Percentiles rank a stretch among this genome's conserved stretches.
Evolutionary conservation across 35 echinoderm and acorn worm genomes (phyloP).

Genomic region (Chiridota heheva): DNA sequence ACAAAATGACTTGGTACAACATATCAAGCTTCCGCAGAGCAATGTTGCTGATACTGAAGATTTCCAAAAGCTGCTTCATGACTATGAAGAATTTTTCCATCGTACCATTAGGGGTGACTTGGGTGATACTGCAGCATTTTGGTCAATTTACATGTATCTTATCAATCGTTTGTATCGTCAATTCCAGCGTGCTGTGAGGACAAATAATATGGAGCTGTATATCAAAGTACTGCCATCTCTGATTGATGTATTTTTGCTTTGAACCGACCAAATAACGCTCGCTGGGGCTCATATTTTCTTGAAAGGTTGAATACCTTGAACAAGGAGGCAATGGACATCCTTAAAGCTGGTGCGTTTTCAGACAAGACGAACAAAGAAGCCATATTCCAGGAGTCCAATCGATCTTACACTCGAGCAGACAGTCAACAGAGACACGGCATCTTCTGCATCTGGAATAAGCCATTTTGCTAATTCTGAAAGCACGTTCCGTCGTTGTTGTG

Average conservation of each 20-base stretch:
- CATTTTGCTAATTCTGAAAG: slow-evolving; percentile 50
- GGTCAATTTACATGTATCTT: slow-evolving; percentile 70
- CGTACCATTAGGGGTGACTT: slow-evolving; percentile 34
- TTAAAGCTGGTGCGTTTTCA: slow-evolving; percentile 38
- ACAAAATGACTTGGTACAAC: slow-evolving; percentile 12
- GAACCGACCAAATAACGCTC: slow-evolving; percentile 53
- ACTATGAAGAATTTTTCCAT: slow-evolving; percentile 58
- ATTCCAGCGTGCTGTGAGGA: slow-evolving; percentile 42
- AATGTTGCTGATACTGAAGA: slow-evolving; percentile 7
- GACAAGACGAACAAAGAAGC: slow-evolving; percentile 48
- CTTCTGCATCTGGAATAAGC: slow-evolving; percentile 47
- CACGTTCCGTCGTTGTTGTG: slow-evolving; percentile 54
- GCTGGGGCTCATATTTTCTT: slow-evolving; percentile 49
- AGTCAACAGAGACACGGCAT: slow-evolving; percentile 46
- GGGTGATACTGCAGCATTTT: slow-evolving; percentile 59
- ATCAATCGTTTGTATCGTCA: slow-evolving; percentile 75
- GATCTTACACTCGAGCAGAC: slow-evolving; percentile 58
- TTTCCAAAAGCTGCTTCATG: slow-evolving; percentile 43
- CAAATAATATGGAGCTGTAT: slow-evolving; percentile 58
- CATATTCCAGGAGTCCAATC: slow-evolving; percentile 45
- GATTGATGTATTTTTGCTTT: slow-evolving; percentile 58
- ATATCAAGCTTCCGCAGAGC: slow-evolving; percentile 20
- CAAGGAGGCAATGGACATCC: slow-evolving; percentile 46
- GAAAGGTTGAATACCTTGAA: slow-evolving; percentile 41
- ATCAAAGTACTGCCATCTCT: slow-evolving; percentile 39